Evolutionary conservation across 2,797 vertebrate species (phyloP), one percentile per base, ranked within the genome.

Genomic region (Halcyon leucocephala): DNA sequence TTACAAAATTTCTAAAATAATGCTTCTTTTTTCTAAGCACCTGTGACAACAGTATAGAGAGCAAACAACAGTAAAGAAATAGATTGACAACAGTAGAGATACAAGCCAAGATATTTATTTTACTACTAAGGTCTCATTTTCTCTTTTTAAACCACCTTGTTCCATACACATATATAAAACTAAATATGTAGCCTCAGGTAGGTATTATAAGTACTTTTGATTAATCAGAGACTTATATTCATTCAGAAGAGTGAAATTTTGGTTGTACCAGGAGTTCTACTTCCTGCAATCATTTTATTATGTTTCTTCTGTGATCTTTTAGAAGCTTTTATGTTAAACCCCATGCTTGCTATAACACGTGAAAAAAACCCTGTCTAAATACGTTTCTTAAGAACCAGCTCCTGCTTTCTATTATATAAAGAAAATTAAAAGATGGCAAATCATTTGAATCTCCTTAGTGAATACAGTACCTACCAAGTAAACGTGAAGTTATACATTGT

Each of bases 311-410:
- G 29, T 72, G 54, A 91, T 92, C 55, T 96, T 96, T 96, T 67
- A 90, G 48, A 95, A 94, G 58, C 12, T 92, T 96, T 82, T 71
- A 82, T 9, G 39, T 61, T 44, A 65, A 78, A 71, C 35, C 8
- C 26, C 37, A 57, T 58, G 33, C 46, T 90, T 90, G n/a, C 72
- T 89, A 7, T 65, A 88, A 87, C 86, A 89, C 54, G 90, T 93
- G 67, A 98, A 97, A 94, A 54, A 97, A 93, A 95, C 35, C 37
- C 37, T 2, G 21, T 84, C 74, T 85, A 72, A 93, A 90, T 95
- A 86, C 60, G 9, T 39, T 85, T 92, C 93, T 94, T 94, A 84
- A 92, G 62, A 81, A 72, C 24, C 39, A 83, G 28, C 55, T 79
- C 85, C 66, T 94, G 54, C 51, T 95, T 96, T 93, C 87, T 91